Evolutionary conservation across 2,797 vertebrate species (phyloP).

Genomic region (Falco concolor): DNA sequence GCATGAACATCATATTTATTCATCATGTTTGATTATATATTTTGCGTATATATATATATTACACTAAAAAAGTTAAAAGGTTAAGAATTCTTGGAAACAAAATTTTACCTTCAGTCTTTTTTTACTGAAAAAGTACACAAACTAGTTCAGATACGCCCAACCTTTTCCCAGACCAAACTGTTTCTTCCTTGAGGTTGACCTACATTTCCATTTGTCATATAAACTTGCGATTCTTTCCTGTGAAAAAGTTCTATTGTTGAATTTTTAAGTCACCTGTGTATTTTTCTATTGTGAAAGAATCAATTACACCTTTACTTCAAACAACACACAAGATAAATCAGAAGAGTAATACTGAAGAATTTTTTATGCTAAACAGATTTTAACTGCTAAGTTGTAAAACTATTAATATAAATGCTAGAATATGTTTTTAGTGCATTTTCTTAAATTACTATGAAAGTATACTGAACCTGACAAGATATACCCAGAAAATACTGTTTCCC

Average conservation of each 20-base stretch:
- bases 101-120: not conserved
- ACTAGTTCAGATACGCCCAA: not conserved
- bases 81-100: not conserved
- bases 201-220: not conserved
- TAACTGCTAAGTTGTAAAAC: not conserved
- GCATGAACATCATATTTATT: not conserved
- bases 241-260: not conserved
- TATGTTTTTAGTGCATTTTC: not conserved
- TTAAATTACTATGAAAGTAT: not conserved
- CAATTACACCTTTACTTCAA: not conserved
- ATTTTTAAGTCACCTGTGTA: not conserved
- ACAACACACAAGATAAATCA: not conserved
- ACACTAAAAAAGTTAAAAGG: not conserved
- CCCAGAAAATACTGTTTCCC: not conserved
- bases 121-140: not conserved
- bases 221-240: not conserved
- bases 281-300: not conserved
- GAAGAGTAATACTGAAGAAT: not conserved
- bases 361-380: not conserved
- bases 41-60: no score
- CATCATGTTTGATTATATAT: not conserved
- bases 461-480: not conserved
- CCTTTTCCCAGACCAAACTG: not conserved
- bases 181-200: not conserved
- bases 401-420: not conserved